Evolutionary conservation across 2,113 vertebrate species (phyloP).

Genomic region (Percopsis transmontana): DNA sequence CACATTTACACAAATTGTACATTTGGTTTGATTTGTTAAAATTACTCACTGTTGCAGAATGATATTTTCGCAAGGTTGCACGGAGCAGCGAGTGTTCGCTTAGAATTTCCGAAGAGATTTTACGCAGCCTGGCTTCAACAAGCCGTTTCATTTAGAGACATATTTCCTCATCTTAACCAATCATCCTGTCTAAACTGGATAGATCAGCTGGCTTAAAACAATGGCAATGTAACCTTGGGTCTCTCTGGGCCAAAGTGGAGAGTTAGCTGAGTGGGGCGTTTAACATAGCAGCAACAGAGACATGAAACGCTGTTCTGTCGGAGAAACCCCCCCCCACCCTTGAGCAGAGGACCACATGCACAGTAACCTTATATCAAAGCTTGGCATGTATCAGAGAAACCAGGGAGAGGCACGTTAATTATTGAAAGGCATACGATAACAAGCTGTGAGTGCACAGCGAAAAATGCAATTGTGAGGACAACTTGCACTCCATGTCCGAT

Average conservation of each 20-base stretch:
- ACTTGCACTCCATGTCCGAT: conserved; percentile 68
- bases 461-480: conserved; percentile 67
- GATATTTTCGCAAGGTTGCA: no score
- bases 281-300: conserved; percentile 37
- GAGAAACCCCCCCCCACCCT: conserved; percentile 63
- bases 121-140: no score
- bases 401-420: conserved; percentile 76
- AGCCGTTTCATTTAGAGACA: no score
- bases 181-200: not conserved
- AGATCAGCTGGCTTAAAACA: conserved; percentile 41
- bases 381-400: conserved; percentile 69
- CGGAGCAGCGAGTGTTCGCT: no score
- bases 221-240: conserved; percentile 36
- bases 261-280: conserved; percentile 50
- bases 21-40: no score
- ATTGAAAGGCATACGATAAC: conserved; percentile 76
- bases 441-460: conserved; percentile 68
- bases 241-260: conserved; percentile 29
- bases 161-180: no score
- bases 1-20: no score
- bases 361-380: conserved; percentile 82
- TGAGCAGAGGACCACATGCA: conserved; percentile 57
- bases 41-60: no score
- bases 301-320: conserved; percentile 55
- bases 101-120: no score